These are phyloP conservation scores for Drosophila sechellia DNA, from an alignment of 1,140 invertebrate genomes.

Conservation along the genomic window DNA sequence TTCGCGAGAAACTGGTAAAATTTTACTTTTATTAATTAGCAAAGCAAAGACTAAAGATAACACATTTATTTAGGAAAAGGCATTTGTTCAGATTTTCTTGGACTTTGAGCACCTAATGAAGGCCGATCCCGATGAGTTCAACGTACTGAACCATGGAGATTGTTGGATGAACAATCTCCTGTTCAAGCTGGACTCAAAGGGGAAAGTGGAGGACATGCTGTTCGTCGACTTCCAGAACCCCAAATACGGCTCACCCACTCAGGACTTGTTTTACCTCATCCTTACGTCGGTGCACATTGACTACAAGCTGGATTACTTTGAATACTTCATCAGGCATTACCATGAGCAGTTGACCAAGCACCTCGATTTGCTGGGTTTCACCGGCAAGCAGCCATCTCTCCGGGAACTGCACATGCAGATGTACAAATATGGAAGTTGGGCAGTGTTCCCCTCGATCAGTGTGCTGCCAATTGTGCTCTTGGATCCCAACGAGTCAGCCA, in stretches of 20 bases:
- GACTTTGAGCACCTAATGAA: slow-evolving; percentile 21
- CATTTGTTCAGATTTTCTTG: slow-evolving; percentile 5
- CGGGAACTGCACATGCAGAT: slow-evolving; percentile 63
- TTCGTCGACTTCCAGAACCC: slow-evolving; percentile 77
- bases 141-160: slow-evolving; percentile 88
- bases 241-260: slow-evolving; percentile 52
- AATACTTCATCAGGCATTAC: slow-evolving; percentile 68
- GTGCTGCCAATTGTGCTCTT: slow-evolving; percentile 66
- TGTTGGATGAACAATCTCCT: slow-evolving; percentile 89
- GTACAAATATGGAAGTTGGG: slow-evolving; percentile 54
- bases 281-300: slow-evolving; percentile 67
- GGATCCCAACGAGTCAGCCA: slow-evolving; percentile 58
- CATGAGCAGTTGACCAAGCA: slow-evolving; percentile 64
- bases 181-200: slow-evolving; percentile 84
- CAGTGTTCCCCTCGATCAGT: slow-evolving; percentile 31
- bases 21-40: accelerated
- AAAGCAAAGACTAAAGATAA: no score
- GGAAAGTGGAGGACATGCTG: slow-evolving; percentile 71
- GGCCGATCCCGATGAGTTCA: slow-evolving; percentile 85
- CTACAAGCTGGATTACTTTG: slow-evolving; percentile 68
- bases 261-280: slow-evolving; percentile 67
- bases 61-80: background rate
- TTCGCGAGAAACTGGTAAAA: slow-evolving; percentile 55
- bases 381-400: slow-evolving; percentile 42
- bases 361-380: slow-evolving; percentile 59